Conservation (phyloP, 2,113 vertebrate species). For the Cinclus cinclus region DNA sequence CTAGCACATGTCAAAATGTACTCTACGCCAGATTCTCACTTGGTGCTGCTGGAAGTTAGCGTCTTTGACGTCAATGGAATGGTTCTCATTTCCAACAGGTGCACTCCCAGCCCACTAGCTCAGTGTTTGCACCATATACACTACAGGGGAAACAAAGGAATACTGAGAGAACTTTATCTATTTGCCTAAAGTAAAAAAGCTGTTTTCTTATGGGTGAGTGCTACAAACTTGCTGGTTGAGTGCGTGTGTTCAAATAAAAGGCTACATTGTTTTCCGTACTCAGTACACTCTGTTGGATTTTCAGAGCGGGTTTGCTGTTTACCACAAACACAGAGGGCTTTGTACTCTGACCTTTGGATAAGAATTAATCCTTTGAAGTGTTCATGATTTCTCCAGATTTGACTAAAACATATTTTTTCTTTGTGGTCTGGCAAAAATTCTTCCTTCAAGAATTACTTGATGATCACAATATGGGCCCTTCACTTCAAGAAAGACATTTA, state of each 20-base stretch:
- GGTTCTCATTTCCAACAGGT: not conserved
- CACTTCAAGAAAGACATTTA: not conserved
- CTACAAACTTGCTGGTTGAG: slow-evolving; percentile 8
- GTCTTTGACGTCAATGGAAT: not conserved
- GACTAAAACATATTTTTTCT: not conserved
- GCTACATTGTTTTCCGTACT: not conserved
- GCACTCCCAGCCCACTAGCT: not conserved
- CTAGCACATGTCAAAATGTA: not conserved
- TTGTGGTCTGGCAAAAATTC: not conserved
- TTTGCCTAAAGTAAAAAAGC: slow-evolving; percentile 21
- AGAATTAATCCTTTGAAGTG: not conserved
- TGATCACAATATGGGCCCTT: not conserved
- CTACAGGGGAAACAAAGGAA: not conserved
- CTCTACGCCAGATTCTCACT: not conserved
- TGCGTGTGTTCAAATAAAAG: not conserved
- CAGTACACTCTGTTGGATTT: not conserved
- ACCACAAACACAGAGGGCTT: not conserved
- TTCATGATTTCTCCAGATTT: not conserved
- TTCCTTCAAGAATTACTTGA: not conserved
- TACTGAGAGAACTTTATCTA: slow-evolving; percentile 1
- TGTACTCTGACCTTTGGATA: not conserved
- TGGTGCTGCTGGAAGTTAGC: not conserved
- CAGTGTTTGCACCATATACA: slow-evolving; percentile 9
- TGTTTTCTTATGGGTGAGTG: not conserved
- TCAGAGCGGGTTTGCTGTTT: not conserved